A percentile compares a stretch with the other conserved stretches of the same genome.
Conservation (phyloP, 2,113 vertebrate species). For the Gobius niger region DNA sequence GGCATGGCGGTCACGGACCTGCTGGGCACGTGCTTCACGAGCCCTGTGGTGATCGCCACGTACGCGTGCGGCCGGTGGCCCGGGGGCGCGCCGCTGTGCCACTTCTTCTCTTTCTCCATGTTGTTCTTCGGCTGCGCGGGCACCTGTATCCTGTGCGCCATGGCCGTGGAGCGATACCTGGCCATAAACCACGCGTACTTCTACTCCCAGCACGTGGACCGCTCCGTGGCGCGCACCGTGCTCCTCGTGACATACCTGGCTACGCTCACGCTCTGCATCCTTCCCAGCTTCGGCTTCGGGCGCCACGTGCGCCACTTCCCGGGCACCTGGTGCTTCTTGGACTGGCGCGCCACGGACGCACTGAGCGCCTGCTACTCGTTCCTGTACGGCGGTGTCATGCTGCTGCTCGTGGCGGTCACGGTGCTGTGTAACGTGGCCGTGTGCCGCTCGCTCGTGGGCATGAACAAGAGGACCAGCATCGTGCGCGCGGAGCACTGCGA, state of each 20-base stretch:
- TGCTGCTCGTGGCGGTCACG: slow-evolving; percentile 74
- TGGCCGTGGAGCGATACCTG: slow-evolving; percentile 81
- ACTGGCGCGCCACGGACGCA: slow-evolving; percentile 75
- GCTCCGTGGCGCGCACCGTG: slow-evolving; percentile 71
- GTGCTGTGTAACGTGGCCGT: slow-evolving; percentile 78
- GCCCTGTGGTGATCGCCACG: slow-evolving; percentile 81
- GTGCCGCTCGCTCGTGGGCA: slow-evolving; percentile 77
- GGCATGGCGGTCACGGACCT: slow-evolving; percentile 83
- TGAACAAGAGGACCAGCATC: slow-evolving; percentile 75
- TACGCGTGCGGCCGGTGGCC: slow-evolving; percentile 77
- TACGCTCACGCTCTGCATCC: slow-evolving; percentile 72
- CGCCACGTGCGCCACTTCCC: slow-evolving; percentile 74
- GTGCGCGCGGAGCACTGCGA: slow-evolving; percentile 66
- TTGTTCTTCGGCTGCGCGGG: slow-evolving; percentile 82
- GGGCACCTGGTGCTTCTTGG: slow-evolving; percentile 80
- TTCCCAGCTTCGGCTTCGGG: slow-evolving; percentile 81
- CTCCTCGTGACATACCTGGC: slow-evolving; percentile 71
- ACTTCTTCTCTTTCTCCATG: slow-evolving; percentile 84
- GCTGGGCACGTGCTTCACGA: slow-evolving; percentile 81
- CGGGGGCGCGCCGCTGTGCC: slow-evolving; percentile 75
- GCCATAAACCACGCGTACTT: slow-evolving; percentile 82
- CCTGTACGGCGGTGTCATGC: slow-evolving; percentile 78
- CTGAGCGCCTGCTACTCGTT: slow-evolving; percentile 75
- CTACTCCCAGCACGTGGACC: slow-evolving; percentile 78
- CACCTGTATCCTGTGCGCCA: slow-evolving; percentile 81